A percentile compares a stretch with the other conserved stretches of the same genome.
phyloP scores from a whole-genome alignment of 2,797 vertebrate genomes.

The Lepidocolaptes lacrymiger region DNA sequence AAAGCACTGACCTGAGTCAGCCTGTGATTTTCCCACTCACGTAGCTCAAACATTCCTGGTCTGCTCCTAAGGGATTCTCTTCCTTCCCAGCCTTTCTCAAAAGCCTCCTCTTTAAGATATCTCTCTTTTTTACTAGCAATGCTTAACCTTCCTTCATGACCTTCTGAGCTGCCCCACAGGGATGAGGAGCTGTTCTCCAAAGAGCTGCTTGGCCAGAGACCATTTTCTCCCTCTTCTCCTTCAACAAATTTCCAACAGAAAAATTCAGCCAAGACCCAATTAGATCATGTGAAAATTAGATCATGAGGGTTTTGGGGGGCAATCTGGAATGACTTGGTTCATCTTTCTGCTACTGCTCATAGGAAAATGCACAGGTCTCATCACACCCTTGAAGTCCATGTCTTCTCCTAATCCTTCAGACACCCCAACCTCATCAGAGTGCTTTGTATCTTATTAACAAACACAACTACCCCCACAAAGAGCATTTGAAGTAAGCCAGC shows the following conservation, averaged over 20 bases:
- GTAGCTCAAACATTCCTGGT: not conserved
- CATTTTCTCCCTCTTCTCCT: not conserved
- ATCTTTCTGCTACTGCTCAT: not conserved
- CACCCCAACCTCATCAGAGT: not conserved
- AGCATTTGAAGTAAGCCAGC: not conserved
- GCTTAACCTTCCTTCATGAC: not conserved
- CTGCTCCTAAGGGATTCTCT: not conserved
- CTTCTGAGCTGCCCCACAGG: not conserved
- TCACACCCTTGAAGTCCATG: not conserved
- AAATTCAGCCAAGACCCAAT: not conserved
- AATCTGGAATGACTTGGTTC: not conserved
- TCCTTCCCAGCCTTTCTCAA: not conserved
- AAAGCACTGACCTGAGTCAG: not conserved
- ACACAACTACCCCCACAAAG: not conserved
- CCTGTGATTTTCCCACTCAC: not conserved
- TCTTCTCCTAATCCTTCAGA: not conserved
- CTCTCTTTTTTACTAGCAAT: not conserved
- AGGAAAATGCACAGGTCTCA: not conserved
- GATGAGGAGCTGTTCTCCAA: not conserved
- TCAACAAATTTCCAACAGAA: not conserved
- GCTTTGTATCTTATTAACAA: not conserved
- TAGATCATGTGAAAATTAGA: not conserved
- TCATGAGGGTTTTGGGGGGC: rapidly evolving
- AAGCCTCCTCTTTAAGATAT: not conserved
- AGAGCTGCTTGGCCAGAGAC: not conserved